Evolutionary conservation across 2,113 vertebrate genomes (phyloP).

Genomic region (Aramus guarauna): DNA sequence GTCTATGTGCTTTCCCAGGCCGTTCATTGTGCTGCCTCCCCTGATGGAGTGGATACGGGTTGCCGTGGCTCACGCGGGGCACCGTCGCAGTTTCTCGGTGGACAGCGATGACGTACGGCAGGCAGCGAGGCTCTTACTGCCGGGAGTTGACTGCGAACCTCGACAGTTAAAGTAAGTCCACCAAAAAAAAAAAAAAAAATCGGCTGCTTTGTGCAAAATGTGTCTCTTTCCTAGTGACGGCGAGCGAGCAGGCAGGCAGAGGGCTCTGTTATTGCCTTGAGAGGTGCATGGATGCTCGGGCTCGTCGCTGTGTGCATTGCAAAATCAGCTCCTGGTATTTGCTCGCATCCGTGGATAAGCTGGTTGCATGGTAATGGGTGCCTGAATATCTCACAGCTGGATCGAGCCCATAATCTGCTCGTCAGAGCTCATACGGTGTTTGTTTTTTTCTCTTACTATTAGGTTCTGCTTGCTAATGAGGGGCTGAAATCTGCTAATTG

Average conservation of each 20-base stretch:
- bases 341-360: background rate
- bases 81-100: slow-evolving; percentile 95
- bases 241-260: background rate
- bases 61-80: slow-evolving; percentile 90
- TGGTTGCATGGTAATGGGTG: background rate
- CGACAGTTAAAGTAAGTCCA: slow-evolving; percentile 90
- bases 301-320: background rate
- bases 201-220: background rate
- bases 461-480: slow-evolving; percentile 17
- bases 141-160: slow-evolving; percentile 96
- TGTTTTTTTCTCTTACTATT: background rate
- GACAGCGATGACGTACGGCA: slow-evolving; percentile 98
- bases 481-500: slow-evolving; percentile 32
- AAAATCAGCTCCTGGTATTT: background rate
- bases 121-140: slow-evolving; percentile 91
- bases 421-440: background rate
- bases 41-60: slow-evolving; percentile 99
- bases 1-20: slow-evolving; percentile 75
- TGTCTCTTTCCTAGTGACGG: background rate
- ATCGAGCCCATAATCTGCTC: background rate
- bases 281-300: background rate
- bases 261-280: background rate
- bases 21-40: slow-evolving; percentile 92
- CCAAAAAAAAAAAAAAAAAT: background rate
- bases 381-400: slow-evolving; percentile 21